phyloP scores from a whole-genome alignment of 2,797 vertebrate genomes.

The Cuculus canorus region DNA sequence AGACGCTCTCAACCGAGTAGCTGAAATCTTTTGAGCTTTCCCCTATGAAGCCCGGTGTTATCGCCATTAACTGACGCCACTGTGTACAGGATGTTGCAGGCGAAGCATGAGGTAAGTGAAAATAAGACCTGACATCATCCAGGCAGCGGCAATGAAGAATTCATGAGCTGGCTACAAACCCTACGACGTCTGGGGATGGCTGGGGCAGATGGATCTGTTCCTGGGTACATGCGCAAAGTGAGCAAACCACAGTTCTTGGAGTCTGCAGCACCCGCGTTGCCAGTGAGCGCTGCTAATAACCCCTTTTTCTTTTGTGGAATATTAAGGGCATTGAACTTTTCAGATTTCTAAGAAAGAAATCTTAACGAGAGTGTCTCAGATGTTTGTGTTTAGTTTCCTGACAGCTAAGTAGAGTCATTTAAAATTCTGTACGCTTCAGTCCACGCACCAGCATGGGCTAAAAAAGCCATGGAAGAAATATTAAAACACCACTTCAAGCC shows the following conservation, averaged over 20 bases:
- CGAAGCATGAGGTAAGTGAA: background rate
- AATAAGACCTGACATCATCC: background rate
- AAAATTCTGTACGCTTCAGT: background rate
- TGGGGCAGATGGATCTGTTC: background rate
- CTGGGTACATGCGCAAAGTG: background rate
- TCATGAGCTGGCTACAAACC: slow-evolving; percentile 13
- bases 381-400: slow-evolving; percentile 10
- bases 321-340: background rate
- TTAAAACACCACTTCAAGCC: background rate
- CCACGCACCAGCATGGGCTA: background rate
- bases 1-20: background rate
- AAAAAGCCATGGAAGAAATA: background rate
- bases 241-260: background rate
- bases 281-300: background rate
- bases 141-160: slow-evolving; percentile 26
- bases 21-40: background rate
- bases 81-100: background rate
- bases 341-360: background rate
- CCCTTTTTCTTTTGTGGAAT: background rate
- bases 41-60: background rate
- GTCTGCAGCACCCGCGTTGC: background rate
- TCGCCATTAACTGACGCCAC: background rate
- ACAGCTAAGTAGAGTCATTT: background rate
- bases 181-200: background rate
- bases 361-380: background rate